phyloP scores from a whole-genome alignment of 2,888 invertebrate species.

The Leptinotarsa tumamoca region DNA sequence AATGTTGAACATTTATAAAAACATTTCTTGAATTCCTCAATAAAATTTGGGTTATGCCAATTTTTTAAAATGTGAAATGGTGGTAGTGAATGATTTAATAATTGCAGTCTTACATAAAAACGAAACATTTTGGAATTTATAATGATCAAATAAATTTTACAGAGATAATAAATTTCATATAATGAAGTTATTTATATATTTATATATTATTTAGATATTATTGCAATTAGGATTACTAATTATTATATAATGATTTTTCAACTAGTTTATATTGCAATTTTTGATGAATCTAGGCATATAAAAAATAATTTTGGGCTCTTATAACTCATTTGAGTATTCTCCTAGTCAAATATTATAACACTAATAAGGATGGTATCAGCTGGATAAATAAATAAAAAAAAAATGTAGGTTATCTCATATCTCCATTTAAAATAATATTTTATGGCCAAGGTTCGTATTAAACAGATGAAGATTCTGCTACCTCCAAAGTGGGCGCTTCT shows the following conservation, averaged over 20 bases:
- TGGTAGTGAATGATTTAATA: too few relatives aligned
- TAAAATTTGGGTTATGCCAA: too few relatives aligned
- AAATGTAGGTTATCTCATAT: not conserved
- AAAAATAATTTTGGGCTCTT: too few relatives aligned
- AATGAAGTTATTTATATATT: not conserved
- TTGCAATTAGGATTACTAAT: not conserved
- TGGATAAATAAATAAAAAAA: not conserved
- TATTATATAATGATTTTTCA: not conserved
- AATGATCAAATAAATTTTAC: not conserved
- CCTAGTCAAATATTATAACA: too few relatives aligned
- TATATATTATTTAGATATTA: not conserved
- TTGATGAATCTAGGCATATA: too few relatives aligned
- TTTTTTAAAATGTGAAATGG: too few relatives aligned
- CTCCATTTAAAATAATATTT: not conserved
- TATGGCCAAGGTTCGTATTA: not conserved
- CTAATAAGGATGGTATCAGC: too few relatives aligned
- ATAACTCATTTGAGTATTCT: too few relatives aligned
- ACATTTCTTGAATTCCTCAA: too few relatives aligned
- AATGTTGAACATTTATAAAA: too few relatives aligned
- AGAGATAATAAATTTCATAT: not conserved
- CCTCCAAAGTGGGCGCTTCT: constrained; percentile 43
- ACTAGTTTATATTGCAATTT: too few relatives aligned
- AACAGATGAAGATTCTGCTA: not conserved
- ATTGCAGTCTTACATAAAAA: not conserved
- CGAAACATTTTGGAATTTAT: not conserved